Base-by-base conservation (phyloP, 1,140 invertebrate species). In the Trissolcus basalis region DNA sequence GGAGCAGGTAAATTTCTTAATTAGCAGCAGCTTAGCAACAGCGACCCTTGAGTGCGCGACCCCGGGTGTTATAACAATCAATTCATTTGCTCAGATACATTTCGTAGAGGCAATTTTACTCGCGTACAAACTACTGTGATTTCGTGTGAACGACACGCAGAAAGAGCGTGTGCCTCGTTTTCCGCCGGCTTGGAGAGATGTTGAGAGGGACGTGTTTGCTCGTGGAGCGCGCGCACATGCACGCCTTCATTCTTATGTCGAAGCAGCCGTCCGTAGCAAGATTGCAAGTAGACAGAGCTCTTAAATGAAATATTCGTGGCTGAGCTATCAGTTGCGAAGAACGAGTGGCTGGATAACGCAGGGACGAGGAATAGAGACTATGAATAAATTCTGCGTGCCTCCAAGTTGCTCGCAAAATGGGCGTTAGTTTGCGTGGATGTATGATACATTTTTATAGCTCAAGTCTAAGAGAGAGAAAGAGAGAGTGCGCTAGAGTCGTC, bases 51-150 rank as follows among this genome's bases (percentile, higher is more conserved):
- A 41, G 4, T 41, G 15, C 12, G 13, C 45, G 27, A 56, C 44
- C 48, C 33, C 50, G 16, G 32, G 7, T n/a, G 32, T 47, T n/a
- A 78, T 83, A 85, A 83, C 86, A 86, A 86, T 86, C 84, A 84
- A 85, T 83, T 84, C 80, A 83, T 86, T 86, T 86, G 83, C 84
- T 86, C 85, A 85, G 82, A 55, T 86, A 85, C 84, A 82, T 60
- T 27, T 27, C 6, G 74, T 86, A 86, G 86, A 61, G 74, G 54
- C 84, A 78, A 73, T 70, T 59, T 65, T 70, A 73, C 72, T 39
- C 1, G 12, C 33, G 44, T 15, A 32, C 44, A 58, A 15, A 9
- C 2, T 50, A 35, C 16, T 58, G 27, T 47, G 39, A 58, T 58
- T 61, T 49, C 9, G 43, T 33, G 44, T 36, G 12, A 13, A 5